Percentiles rank a stretch among this genome's conserved stretches.
Conservation (phyloP, 2,113 vertebrate genomes). For the Suricata suricatta region DNA sequence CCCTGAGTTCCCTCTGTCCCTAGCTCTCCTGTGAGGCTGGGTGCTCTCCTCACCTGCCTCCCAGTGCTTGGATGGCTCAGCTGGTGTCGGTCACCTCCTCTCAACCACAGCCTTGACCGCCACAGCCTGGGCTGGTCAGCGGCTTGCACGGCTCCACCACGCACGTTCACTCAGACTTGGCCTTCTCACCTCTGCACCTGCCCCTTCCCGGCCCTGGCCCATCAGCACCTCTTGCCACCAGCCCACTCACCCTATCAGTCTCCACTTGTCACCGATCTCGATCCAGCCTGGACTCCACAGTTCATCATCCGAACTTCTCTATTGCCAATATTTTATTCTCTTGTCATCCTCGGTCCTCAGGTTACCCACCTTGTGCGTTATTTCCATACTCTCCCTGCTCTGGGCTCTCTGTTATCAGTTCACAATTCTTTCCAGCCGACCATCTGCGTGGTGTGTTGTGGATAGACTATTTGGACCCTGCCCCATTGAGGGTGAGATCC, state of each 20-base stretch:
- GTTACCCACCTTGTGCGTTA: not conserved
- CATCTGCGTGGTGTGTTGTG: not conserved
- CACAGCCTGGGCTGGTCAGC: not conserved
- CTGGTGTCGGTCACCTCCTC: not conserved
- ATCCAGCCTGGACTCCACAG: not conserved
- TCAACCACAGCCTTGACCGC: not conserved
- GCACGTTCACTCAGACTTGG: not conserved
- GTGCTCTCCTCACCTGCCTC: not conserved
- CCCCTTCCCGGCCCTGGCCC: not conserved
- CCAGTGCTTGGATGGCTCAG: not conserved
- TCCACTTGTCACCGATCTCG: not conserved
- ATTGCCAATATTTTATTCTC: not conserved
- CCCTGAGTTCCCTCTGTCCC: not conserved
- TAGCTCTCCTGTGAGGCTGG: not conserved
- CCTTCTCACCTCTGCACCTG: not conserved
- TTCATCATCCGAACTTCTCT: not conserved
- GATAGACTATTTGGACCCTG: not conserved
- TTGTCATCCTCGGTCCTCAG: not conserved
- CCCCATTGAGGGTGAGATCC: not conserved
- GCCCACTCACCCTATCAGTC: not conserved
- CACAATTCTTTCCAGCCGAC: not conserved
- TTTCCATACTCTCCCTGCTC: not conserved
- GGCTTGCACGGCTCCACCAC: not conserved
- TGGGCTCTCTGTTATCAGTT: not conserved
- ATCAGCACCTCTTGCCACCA: not conserved